Conservation (phyloP, 2,797 vertebrate species). For the Dromococcyx pavoninus region DNA sequence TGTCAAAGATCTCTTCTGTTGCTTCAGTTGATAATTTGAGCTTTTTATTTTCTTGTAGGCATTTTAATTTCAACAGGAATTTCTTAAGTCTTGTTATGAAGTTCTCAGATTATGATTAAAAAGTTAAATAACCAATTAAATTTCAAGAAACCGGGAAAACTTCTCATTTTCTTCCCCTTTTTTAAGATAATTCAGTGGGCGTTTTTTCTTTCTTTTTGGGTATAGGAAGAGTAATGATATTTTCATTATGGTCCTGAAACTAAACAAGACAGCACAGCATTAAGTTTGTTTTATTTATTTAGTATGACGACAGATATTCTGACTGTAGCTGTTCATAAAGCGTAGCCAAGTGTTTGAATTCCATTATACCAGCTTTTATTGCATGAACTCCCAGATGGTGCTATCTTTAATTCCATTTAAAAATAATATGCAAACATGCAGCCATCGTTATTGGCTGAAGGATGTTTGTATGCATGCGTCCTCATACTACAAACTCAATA, state of each 20-base stretch:
- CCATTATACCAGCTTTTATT: not conserved
- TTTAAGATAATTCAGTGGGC: not conserved
- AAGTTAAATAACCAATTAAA: not conserved
- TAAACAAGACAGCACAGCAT: not conserved
- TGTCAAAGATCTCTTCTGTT: not conserved
- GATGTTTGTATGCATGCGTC: not conserved
- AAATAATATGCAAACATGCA: not conserved
- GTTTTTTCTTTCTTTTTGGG: not conserved
- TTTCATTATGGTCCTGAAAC: not conserved
- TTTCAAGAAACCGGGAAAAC: not conserved
- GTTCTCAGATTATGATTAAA: not conserved
- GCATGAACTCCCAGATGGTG: not conserved
- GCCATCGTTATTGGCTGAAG: too few species aligned
- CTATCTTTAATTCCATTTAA: not conserved
- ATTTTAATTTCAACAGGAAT: not conserved
- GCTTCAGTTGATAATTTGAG: not conserved
- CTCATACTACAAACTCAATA: not conserved
- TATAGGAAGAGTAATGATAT: accelerated
- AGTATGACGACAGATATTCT: not conserved
- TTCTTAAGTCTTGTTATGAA: not conserved
- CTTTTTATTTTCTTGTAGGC: not conserved
- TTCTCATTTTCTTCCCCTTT: too few species aligned
- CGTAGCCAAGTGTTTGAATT: not conserved
- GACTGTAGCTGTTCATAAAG: not conserved
- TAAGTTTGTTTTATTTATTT: not conserved